A percentile compares a stretch with the other conserved stretches of the same genome.
Conservation (phyloP, 1,140 invertebrate genomes). For the Drosophila pallidifrons region DNA sequence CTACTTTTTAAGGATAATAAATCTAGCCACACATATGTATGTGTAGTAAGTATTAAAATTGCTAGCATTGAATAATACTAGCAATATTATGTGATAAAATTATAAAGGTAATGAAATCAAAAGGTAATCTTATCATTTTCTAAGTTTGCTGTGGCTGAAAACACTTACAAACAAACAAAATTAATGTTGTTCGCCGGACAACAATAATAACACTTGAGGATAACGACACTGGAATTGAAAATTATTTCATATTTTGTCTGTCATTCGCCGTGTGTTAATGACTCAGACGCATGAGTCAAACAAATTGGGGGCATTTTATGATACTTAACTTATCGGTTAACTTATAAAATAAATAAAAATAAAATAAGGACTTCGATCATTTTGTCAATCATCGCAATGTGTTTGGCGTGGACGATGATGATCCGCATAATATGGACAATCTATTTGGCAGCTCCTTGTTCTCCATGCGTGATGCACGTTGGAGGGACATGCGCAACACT, state of each 20-base stretch:
- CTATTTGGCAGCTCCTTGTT: conserved; percentile 84
- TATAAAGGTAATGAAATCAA: too few relatives aligned
- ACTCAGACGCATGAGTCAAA: not conserved
- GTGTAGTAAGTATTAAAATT: too few relatives aligned
- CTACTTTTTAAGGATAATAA: too few relatives aligned
- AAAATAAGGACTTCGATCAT: conserved; percentile 85
- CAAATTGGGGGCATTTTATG: not conserved
- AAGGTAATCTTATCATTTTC: not conserved
- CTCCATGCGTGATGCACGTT: conserved; percentile 79
- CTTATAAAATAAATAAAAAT: too few relatives aligned
- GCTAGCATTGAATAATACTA: too few relatives aligned
- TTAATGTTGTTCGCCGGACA: not conserved
- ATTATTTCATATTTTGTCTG: not conserved
- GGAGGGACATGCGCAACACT: conserved; percentile 85
- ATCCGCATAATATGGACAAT: conserved; percentile 66
- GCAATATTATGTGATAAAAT: too few relatives aligned
- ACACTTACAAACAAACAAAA: too few relatives aligned
- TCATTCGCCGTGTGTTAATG: not conserved
- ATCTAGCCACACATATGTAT: too few relatives aligned
- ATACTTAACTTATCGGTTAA: conserved; percentile 26
- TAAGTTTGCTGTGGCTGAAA: too few relatives aligned
- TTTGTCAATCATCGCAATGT: conserved; percentile 85
- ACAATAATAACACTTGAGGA: too few relatives aligned
- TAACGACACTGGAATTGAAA: too few relatives aligned
- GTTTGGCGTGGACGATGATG: conserved; percentile 79